A percentile compares a stretch with the other conserved stretches of the same genome.
Conservation (phyloP, 1,140 invertebrate genomes). For the Saccostrea echinata region DNA sequence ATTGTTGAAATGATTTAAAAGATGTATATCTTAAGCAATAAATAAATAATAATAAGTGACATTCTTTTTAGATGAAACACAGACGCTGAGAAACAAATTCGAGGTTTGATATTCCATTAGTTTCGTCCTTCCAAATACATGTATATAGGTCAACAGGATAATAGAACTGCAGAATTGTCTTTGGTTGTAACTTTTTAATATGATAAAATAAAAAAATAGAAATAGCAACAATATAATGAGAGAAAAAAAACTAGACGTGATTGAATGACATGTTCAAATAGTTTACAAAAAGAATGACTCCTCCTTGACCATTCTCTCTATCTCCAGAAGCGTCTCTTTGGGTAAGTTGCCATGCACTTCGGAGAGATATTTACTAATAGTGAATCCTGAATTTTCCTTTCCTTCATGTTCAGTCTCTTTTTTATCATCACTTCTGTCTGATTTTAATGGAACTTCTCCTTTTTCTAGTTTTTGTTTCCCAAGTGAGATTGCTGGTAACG, state of each 20-base stretch:
- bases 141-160: too few relatives aligned
- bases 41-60: too few relatives aligned
- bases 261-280: not conserved
- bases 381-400: not conserved
- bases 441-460: not conserved
- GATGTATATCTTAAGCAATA: too few relatives aligned
- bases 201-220: not conserved
- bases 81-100: too few relatives aligned
- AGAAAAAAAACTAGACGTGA: not conserved
- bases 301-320: constrained; percentile 18
- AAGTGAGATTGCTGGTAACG: constrained; percentile 8
- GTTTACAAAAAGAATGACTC: constrained; percentile 9
- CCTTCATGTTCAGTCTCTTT: not conserved
- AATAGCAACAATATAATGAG: not conserved
- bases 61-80: too few relatives aligned
- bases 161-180: not conserved
- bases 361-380: not conserved
- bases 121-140: too few relatives aligned
- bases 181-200: not conserved
- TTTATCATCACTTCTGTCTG: not conserved
- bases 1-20: too few relatives aligned
- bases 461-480: not conserved
- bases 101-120: too few relatives aligned
- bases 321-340: not conserved
- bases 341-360: constrained; percentile 11